phyloP scores from a whole-genome alignment of 2,113 vertebrate species.

The Pogona vitticeps region DNA sequence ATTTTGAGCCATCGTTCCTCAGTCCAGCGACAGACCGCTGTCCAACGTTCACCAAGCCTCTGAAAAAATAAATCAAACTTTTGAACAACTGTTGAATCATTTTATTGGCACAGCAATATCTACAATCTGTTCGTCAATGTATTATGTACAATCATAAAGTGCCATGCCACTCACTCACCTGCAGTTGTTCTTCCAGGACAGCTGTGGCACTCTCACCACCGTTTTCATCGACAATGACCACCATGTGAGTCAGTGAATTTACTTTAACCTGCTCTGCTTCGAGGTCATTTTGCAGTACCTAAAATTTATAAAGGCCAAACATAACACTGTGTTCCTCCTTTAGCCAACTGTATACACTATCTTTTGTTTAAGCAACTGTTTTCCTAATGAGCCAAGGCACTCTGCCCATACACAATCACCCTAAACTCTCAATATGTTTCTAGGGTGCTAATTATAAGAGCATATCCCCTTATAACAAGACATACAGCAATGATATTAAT shows the following conservation, averaged over 20 bases:
- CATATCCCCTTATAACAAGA: neutral
- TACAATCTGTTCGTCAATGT: neutral
- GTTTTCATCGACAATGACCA: conserved; percentile 97
- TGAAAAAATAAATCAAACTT: conserved; percentile 49
- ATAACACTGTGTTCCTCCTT: neutral
- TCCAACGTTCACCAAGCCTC: conserved; percentile 96
- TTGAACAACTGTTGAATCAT: neutral
- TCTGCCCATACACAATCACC: neutral
- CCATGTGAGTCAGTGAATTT: conserved; percentile 98
- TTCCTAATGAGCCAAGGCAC: neutral
- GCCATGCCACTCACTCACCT: conserved; percentile 75
- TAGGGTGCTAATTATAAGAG: neutral
- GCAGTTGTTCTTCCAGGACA: conserved; percentile 89
- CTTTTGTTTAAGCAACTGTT: neutral
- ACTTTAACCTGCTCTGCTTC: conserved; percentile 96
- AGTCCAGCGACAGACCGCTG: conserved; percentile 96
- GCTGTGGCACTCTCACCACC: conserved; percentile 90
- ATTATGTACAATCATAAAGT: too few species aligned
- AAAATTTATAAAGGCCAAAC: conserved; percentile 5
- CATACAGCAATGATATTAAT: too few species aligned
- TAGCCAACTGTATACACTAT: neutral
- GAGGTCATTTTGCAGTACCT: conserved; percentile 92
- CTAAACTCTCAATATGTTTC: neutral
- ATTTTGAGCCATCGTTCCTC: conserved; percentile 90
- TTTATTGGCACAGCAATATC: neutral